Evolutionary conservation across 2,888 invertebrate genomes (phyloP).

Genomic region (Mycogona germanica): DNA sequence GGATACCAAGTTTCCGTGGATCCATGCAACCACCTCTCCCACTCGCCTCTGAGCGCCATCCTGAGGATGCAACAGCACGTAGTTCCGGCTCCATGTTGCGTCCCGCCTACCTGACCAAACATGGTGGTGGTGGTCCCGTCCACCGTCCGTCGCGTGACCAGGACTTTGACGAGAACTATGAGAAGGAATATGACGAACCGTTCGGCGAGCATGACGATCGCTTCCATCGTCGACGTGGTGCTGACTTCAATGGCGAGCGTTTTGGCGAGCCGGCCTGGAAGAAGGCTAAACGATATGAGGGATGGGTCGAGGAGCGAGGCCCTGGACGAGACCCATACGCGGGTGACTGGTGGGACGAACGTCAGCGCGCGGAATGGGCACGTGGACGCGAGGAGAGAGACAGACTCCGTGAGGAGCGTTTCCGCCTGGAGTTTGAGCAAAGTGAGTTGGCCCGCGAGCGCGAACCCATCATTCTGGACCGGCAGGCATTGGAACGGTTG

Average conservation of each 20-base stretch:
- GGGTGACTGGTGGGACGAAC: not conserved
- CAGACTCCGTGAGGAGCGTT: not conserved
- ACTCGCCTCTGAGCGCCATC: too few species aligned
- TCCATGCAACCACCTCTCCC: too few species aligned
- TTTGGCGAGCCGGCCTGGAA: conserved; percentile 1
- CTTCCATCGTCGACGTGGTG: not conserved
- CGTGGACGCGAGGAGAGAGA: not conserved
- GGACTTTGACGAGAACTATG: conserved; percentile 1
- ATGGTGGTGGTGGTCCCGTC: too few species aligned
- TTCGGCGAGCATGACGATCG: conserved; percentile 4
- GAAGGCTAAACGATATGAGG: not conserved
- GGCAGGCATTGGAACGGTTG: too few species aligned
- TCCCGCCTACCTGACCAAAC: not conserved
- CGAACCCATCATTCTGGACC: too few species aligned
- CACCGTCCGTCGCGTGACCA: too few species aligned
- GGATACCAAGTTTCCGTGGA: not conserved
- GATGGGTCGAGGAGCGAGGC: not conserved
- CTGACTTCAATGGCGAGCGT: conserved; percentile 2
- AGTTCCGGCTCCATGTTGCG: too few species aligned
- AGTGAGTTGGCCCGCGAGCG: too few species aligned
- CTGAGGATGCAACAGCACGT: too few species aligned
- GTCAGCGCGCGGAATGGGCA: not conserved
- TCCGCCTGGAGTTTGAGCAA: too few species aligned
- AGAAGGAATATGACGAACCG: not conserved
- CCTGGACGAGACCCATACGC: too few species aligned